Evolutionary conservation across 2,888 invertebrate genomes (phyloP).

Genomic region (Cantharis nigra): DNA sequence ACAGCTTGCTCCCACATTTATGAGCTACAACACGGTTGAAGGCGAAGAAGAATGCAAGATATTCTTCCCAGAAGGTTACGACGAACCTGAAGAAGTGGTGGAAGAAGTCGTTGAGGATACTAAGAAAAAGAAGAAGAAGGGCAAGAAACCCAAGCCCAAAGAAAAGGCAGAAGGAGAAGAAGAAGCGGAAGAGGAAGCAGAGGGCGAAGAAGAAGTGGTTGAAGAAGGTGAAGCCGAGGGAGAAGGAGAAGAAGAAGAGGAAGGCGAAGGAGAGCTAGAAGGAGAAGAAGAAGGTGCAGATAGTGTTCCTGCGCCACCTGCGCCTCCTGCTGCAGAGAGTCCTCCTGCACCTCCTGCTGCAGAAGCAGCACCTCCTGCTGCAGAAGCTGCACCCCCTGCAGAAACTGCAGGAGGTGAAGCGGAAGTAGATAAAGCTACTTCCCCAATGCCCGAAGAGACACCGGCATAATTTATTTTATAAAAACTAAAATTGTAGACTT

Average conservation of each 20-base stretch:
- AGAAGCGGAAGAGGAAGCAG: constrained; percentile 27
- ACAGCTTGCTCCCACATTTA: constrained; percentile 69
- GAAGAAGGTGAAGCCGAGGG: constrained; percentile 45
- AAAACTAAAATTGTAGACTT: too few relatives aligned
- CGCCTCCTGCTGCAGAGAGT: too few relatives aligned
- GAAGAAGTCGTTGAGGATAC: constrained; percentile 53
- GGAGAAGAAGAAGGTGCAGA: constrained; percentile 36
- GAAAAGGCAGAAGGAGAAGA: constrained; percentile 37
- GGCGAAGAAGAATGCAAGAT: constrained; percentile 67
- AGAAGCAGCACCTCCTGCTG: too few relatives aligned
- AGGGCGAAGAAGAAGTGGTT: constrained; percentile 25
- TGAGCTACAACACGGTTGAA: constrained; percentile 67
- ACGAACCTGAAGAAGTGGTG: constrained; percentile 57
- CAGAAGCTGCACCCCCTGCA: too few relatives aligned
- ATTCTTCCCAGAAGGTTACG: constrained; percentile 73
- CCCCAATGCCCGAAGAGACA: constrained; percentile 11
- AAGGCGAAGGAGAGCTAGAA: constrained; percentile 37
- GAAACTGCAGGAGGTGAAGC: too few relatives aligned
- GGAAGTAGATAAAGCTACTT: constrained; percentile 10
- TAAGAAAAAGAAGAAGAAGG: constrained; percentile 61
- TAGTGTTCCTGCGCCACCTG: too few relatives aligned
- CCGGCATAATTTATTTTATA: neutral
- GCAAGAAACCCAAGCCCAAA: constrained; percentile 45
- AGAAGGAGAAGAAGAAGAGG: constrained; percentile 52
- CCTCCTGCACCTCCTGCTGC: too few relatives aligned